phyloP scores from a whole-genome alignment of 2,888 invertebrate genomes.

The Eilema depressum region DNA sequence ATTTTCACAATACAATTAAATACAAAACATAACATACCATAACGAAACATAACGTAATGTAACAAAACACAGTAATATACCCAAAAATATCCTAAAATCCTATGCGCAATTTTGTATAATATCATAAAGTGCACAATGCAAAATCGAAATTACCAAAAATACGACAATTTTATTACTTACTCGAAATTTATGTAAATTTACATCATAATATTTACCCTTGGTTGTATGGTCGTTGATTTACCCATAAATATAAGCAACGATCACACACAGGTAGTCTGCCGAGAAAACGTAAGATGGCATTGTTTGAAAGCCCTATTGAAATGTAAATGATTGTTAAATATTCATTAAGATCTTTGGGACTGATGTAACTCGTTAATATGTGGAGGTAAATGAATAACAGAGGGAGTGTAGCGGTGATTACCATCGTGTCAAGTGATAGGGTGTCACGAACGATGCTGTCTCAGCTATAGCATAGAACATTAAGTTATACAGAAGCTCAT shows the following conservation, averaged over 20 bases:
- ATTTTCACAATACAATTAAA: neutral
- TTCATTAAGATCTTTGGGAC: neutral
- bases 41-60: neutral
- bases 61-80: neutral
- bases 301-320: neutral
- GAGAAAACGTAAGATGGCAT: neutral
- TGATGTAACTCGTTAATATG: neutral
- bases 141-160: neutral
- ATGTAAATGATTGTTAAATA: neutral
- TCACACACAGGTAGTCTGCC: neutral
- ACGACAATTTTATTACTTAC: neutral
- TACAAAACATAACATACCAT: neutral
- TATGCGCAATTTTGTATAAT: neutral
- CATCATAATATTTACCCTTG: too few relatives aligned
- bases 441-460: neutral
- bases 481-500: too few relatives aligned
- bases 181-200: neutral
- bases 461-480: neutral
- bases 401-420: neutral
- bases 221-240: too few relatives aligned
- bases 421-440: neutral
- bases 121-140: neutral
- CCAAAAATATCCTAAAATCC: neutral
- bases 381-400: neutral
- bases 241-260: neutral